These are phyloP conservation scores for Netelia inedita DNA, from an alignment of 2,888 invertebrate genomes.

Conservation along the genomic window DNA sequence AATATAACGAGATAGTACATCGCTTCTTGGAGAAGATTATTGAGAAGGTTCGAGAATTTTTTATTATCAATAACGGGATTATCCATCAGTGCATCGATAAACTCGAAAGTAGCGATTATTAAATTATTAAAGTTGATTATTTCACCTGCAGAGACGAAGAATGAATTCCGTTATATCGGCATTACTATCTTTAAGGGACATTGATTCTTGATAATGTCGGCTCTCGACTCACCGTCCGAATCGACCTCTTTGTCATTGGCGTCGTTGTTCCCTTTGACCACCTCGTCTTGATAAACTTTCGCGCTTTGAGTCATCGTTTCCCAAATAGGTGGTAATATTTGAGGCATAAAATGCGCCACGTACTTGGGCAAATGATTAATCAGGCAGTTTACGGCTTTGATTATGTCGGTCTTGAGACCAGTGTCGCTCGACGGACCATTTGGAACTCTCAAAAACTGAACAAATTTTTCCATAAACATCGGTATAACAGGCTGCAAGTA, in stretches of 20 bases:
- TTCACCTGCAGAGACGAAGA: constrained; percentile 85
- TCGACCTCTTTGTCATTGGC: constrained; percentile 87
- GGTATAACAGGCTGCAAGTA: constrained; percentile 89
- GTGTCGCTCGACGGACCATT: constrained; percentile 86
- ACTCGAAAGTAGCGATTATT: constrained; percentile 89
- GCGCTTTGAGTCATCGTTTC: constrained; percentile 89
- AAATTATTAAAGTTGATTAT: constrained; percentile 88
- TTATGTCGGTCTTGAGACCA: constrained; percentile 88
- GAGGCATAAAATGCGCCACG: constrained; percentile 87
- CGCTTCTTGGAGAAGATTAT: constrained; percentile 88
- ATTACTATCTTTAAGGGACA: constrained; percentile 22
- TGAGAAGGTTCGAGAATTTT: constrained; percentile 87
- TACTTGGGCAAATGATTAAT: constrained; percentile 88
- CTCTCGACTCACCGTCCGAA: constrained; percentile 86
- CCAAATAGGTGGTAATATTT: constrained; percentile 89
- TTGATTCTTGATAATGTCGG: no score
- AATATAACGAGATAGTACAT: constrained; percentile 89
- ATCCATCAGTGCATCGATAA: constrained; percentile 87
- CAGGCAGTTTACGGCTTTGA: constrained; percentile 88
- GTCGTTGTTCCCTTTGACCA: constrained; percentile 87
- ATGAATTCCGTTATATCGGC: background rate
- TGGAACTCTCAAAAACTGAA: constrained; percentile 86
- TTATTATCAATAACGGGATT: constrained; percentile 87
- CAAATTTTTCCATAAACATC: constrained; percentile 89
- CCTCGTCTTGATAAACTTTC: constrained; percentile 88